Evolutionary conservation across 1,140 invertebrate genomes (phyloP).

Genomic region (Zaprionus lachaisei): DNA sequence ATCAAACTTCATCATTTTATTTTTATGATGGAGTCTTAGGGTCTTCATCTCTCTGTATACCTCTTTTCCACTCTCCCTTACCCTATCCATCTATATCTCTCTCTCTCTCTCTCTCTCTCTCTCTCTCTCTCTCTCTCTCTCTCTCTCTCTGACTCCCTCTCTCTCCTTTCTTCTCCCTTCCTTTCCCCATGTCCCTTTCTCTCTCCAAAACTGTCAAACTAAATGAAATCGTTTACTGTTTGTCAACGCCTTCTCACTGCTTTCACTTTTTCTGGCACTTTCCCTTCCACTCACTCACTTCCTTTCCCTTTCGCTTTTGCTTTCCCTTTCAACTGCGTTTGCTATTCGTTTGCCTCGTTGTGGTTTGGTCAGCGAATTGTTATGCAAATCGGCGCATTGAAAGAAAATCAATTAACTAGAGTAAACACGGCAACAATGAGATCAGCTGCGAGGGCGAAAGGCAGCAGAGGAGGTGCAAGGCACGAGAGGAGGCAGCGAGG

Average conservation of each 20-base stretch:
- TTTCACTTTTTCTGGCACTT: conserved; percentile 29
- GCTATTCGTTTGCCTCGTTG: neutral
- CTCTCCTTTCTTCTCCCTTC: neutral
- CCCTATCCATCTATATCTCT: neutral
- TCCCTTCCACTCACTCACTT: neutral
- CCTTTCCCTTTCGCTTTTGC: conserved; percentile 26
- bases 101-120: neutral
- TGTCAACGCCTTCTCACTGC: conserved; percentile 22
- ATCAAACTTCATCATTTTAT: neutral
- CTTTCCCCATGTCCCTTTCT: neutral
- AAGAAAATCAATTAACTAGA: conserved; percentile 81
- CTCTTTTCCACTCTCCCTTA: neutral
- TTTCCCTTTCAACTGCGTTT: conserved; percentile 24
- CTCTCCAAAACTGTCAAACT: conserved; percentile 42
- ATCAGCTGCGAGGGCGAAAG: conserved; percentile 12
- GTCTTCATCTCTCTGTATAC: neutral
- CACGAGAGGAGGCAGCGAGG: neutral
- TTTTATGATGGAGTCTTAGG: no score
- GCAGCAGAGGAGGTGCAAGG: neutral
- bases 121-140: neutral
- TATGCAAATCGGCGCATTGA: conserved; percentile 77
- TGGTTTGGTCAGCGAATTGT: conserved; percentile 50
- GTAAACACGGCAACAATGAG: conserved; percentile 63
- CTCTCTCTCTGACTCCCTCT: neutral
- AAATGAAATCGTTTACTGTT: conserved; percentile 44